Conservation (phyloP, 2,797 vertebrate genomes). For the Psittacula derbiana region DNA sequence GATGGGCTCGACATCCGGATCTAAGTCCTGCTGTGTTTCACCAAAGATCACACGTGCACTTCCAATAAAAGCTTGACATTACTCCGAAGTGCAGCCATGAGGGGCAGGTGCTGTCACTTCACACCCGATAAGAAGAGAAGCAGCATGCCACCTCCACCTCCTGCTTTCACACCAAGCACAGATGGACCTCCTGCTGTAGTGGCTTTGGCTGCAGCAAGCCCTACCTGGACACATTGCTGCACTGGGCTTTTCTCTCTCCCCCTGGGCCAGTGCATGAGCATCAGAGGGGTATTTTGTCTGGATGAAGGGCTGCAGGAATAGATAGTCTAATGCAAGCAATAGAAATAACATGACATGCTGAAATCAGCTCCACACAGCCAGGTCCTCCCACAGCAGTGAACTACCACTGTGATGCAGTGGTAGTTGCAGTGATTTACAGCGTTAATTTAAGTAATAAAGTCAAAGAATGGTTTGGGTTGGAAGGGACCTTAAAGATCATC, state of each 20-base stretch:
- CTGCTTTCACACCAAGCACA: not conserved
- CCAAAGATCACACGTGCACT: not conserved
- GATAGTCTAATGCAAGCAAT: not conserved
- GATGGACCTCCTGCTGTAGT: rapidly evolving
- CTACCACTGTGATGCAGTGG: not conserved
- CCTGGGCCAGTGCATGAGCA: not conserved
- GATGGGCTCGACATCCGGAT: not conserved
- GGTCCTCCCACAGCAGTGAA: not conserved
- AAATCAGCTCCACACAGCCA: rapidly evolving
- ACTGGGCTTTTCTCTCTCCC: not conserved
- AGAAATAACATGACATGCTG: not conserved
- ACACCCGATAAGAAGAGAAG: not conserved
- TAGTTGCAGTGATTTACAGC: not conserved
- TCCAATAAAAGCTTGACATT: not conserved
- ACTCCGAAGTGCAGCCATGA: not conserved
- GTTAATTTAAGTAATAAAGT: not conserved
- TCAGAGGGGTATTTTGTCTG: not conserved
- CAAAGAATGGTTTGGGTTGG: not conserved
- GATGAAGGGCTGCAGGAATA: not conserved
- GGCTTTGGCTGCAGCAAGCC: not conserved
- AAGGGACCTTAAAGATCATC: not conserved
- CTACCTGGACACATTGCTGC: rapidly evolving
- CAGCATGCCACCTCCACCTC: not conserved
- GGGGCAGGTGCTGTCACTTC: not conserved
- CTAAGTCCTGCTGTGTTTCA: not conserved